Percentiles rank a stretch among this genome's conserved stretches.
Conservation (phyloP, 2,113 vertebrate species). For the Heloderma charlesbogerti region DNA sequence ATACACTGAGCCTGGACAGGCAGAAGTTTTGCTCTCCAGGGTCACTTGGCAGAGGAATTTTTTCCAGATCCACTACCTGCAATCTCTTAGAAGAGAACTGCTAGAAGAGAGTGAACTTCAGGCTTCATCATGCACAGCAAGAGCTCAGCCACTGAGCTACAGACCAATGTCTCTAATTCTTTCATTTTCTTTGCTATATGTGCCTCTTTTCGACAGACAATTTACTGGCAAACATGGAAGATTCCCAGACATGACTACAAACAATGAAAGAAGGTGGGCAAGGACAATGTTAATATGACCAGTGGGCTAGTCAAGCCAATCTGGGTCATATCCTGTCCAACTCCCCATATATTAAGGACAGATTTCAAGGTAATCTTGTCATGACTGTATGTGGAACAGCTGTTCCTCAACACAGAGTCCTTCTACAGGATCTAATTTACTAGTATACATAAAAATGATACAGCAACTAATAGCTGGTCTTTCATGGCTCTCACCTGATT, state of each 20-base stretch:
- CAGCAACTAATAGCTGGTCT: conserved; percentile 70
- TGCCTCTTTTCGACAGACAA: background rate
- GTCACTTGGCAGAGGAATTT: background rate
- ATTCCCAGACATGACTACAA: background rate
- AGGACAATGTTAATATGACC: background rate
- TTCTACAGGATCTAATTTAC: conserved; percentile 77
- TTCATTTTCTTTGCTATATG: background rate
- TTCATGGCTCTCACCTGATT: background rate
- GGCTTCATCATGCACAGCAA: background rate
- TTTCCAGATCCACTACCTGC: background rate
- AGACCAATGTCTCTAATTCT: background rate
- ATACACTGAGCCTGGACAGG: too few relatives aligned
- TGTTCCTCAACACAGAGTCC: conserved; percentile 69
- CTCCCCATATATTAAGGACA: conserved; percentile 49
- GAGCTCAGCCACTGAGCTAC: background rate
- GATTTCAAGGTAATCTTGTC: conserved; percentile 64
- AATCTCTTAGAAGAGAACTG: background rate
- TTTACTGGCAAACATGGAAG: background rate
- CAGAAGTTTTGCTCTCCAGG: background rate
- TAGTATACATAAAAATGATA: conserved; percentile 78
- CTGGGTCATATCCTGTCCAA: background rate
- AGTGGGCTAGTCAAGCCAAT: background rate
- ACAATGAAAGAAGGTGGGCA: background rate
- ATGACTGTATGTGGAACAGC: conserved; percentile 53
- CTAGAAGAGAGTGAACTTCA: background rate